Percentiles rank a stretch among this genome's conserved stretches.
These are phyloP conservation scores for Tupaia chinensis DNA, from an alignment of 2,113 vertebrate species.

Conservation along the genomic window DNA sequence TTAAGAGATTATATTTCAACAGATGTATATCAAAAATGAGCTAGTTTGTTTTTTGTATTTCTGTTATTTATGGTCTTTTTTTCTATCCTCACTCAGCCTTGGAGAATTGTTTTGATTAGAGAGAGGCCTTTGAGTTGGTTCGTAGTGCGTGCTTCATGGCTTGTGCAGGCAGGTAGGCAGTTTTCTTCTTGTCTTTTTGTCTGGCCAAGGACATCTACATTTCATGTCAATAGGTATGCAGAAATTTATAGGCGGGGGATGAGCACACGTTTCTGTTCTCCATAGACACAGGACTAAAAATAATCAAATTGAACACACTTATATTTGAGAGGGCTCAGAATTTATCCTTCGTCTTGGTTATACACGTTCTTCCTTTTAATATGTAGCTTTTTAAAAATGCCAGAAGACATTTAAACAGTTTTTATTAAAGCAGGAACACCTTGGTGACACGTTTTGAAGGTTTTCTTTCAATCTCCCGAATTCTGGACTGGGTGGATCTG, in stretches of 20 bases:
- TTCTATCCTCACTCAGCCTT: constrained; percentile 2
- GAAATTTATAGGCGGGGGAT: constrained; percentile 53
- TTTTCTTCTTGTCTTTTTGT: constrained; percentile 49
- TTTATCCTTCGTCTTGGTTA: not conserved
- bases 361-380: not conserved
- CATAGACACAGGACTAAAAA: constrained; percentile 46
- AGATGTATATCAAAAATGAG: constrained; percentile 6
- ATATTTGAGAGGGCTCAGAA: not conserved
- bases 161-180: not conserved
- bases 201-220: constrained; percentile 74
- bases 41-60: not conserved
- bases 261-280: constrained; percentile 44
- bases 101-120: constrained; percentile 63
- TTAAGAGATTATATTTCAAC: constrained; percentile 25
- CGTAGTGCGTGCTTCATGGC: not conserved
- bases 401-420: not conserved
- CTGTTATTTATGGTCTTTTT: constrained; percentile 1
- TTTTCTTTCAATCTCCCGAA: not conserved
- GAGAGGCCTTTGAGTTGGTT: constrained; percentile 50
- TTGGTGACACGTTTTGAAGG: not conserved
- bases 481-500: not conserved
- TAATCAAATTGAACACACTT: constrained; percentile 44
- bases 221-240: constrained; percentile 41
- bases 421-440: not conserved
- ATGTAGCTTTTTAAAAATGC: not conserved